A percentile compares a stretch with the other conserved stretches of the same genome.
Evolutionary conservation across 2,888 invertebrate genomes (phyloP).

Genomic region (Pammene aurita): DNA sequence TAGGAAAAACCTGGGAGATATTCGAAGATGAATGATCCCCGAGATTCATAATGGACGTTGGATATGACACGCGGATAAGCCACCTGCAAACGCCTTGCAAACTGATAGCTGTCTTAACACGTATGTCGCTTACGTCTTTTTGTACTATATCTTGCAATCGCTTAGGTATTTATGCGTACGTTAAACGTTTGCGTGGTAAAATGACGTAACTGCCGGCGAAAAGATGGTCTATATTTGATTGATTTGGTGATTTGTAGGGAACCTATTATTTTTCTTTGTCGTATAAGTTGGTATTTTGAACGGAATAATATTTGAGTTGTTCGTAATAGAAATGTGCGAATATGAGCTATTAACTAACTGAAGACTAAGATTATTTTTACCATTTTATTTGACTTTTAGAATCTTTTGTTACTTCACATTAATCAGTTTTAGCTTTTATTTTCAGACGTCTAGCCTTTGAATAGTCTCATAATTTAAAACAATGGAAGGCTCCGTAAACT

Average conservation of each 20-base stretch:
- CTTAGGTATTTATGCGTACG: background rate
- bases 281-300: constrained; percentile 14
- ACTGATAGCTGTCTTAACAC: background rate
- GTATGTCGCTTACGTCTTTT: background rate
- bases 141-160: background rate
- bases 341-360: background rate
- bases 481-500: too few species aligned
- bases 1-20: background rate
- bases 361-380: too few species aligned
- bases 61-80: constrained; percentile 15
- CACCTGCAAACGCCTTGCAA: background rate
- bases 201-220: background rate
- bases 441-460: too few species aligned
- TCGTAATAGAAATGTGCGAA: background rate
- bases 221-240: background rate
- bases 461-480: too few species aligned
- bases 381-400: too few species aligned
- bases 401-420: too few species aligned
- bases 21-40: constrained; percentile 17
- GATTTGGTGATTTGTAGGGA: background rate
- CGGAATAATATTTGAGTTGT: constrained; percentile 3
- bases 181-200: background rate
- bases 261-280: constrained; percentile 18
- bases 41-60: constrained; percentile 7
- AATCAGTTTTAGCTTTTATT: too few species aligned